phyloP scores from a whole-genome alignment of 2,888 invertebrate species.

The Ophion costatus region DNA sequence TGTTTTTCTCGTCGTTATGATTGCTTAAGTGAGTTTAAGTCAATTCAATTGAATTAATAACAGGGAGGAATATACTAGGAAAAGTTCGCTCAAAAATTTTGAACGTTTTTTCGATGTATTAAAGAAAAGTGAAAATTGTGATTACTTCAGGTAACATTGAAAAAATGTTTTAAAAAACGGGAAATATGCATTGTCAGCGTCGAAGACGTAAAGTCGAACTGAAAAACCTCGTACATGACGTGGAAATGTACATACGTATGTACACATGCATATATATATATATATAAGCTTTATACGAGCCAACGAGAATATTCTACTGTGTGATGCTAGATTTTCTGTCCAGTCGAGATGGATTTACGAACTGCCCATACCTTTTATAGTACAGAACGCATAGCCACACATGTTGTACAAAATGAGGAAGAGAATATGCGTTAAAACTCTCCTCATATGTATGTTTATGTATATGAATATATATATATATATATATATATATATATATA shows the following conservation, averaged over 20 bases:
- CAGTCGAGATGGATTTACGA: conserved; percentile 61
- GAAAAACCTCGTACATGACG: not conserved
- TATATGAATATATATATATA: conserved; percentile 12
- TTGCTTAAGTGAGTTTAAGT: too few relatives aligned
- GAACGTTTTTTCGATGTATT: too few relatives aligned
- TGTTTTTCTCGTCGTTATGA: too few relatives aligned
- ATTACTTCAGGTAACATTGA: too few relatives aligned
- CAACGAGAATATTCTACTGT: conserved; percentile 39
- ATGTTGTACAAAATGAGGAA: conserved; percentile 55
- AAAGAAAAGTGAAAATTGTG: too few relatives aligned
- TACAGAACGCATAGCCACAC: conserved; percentile 33
- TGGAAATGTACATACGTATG: not conserved
- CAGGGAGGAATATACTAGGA: too few relatives aligned
- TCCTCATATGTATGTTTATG: conserved; percentile 14
- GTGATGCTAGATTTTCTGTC: conserved; percentile 52
- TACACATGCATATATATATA: not conserved
- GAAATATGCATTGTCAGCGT: not conserved
- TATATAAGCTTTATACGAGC: not conserved
- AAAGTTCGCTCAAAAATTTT: too few relatives aligned
- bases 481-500: conserved; percentile 1
- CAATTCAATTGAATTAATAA: too few relatives aligned
- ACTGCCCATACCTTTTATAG: conserved; percentile 57
- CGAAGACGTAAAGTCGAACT: not conserved
- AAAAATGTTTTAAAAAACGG: too few relatives aligned
- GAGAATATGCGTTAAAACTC: conserved; percentile 43